These are phyloP conservation scores for Archegozetes longisetosus DNA, from an alignment of 1,140 invertebrate genomes.

Conservation along the genomic window DNA sequence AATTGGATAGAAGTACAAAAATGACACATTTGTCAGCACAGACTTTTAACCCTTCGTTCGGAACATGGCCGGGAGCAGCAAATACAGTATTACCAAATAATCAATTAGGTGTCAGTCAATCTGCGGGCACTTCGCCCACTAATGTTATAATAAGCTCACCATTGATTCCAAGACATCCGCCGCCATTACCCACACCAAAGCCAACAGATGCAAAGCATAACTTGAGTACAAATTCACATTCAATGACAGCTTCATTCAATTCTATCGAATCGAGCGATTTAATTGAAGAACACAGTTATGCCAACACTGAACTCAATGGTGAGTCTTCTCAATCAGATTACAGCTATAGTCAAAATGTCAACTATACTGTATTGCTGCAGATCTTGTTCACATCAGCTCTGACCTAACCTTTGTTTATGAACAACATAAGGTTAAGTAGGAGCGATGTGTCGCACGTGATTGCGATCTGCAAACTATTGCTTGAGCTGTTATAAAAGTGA, in stretches of 20 bases:
- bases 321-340: background rate
- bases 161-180: conserved; percentile 1
- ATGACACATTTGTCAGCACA: background rate
- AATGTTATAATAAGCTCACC: background rate
- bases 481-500: too few relatives aligned
- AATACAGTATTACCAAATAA: background rate
- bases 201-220: background rate
- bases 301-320: background rate
- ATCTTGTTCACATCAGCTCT: too few relatives aligned
- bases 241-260: background rate
- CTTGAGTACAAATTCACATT: background rate
- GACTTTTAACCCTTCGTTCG: background rate
- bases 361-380: background rate
- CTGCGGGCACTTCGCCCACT: conserved; percentile 7
- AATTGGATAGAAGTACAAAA: background rate
- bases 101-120: conserved; percentile 6
- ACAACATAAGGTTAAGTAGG: too few relatives aligned
- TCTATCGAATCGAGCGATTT: background rate
- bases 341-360: background rate
- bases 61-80: conserved; percentile 18
- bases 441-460: too few relatives aligned
- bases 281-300: background rate
- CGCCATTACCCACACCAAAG: background rate
- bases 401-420: too few relatives aligned
- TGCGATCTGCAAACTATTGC: too few relatives aligned